Evolutionary conservation across 2,888 invertebrate species (phyloP), one percentile per base, ranked within the genome.

Genomic region (Synanthedon andrenaeformis): DNA sequence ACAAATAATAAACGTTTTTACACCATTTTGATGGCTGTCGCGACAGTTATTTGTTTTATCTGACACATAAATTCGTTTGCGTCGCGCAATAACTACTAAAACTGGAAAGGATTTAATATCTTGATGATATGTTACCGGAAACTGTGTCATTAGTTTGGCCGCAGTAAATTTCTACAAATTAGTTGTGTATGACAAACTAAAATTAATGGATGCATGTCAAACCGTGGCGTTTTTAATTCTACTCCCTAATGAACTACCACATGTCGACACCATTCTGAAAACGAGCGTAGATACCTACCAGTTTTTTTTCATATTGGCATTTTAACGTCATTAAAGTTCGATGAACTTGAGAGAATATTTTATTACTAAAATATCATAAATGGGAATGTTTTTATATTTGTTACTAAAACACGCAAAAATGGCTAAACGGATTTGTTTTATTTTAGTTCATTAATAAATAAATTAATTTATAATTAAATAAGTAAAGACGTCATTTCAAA

Each of bases 141-240:
- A 79, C 74, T 61, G 65, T 63, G 74, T 73, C 76, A 85, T 86
- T 86, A 85, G 80, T 73, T 66, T 65, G 35, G 63, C 57, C 58
- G 76, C 74, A 75, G 74, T 86, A 82, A 83, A 83, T 86, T 80
- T 75, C 45, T 70, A 84, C 82, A 83, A 85, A 86, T 86, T 84
- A 83, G 81, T 77, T 67, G 72, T 64, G 74, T 85, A 82, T 82
- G 84, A 85, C 84, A 86, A 79, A 84, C 76, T 78, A 76, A 83
- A 76, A 86, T 86, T 84, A 82, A 87, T 85, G 79, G 67, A 65
- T 62, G 69, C 67, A 71, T 67, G 75, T 74, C 67, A 63, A 67
- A 69, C 67, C 56, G 61, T 59, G 70, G 66, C 66, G 65, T 70
- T 82, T 82, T 83, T 83, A 72, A 69, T 66, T 70, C 62, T 63